Conservation (phyloP, 1,140 invertebrate species). For the Drosophila baimaii region DNA sequence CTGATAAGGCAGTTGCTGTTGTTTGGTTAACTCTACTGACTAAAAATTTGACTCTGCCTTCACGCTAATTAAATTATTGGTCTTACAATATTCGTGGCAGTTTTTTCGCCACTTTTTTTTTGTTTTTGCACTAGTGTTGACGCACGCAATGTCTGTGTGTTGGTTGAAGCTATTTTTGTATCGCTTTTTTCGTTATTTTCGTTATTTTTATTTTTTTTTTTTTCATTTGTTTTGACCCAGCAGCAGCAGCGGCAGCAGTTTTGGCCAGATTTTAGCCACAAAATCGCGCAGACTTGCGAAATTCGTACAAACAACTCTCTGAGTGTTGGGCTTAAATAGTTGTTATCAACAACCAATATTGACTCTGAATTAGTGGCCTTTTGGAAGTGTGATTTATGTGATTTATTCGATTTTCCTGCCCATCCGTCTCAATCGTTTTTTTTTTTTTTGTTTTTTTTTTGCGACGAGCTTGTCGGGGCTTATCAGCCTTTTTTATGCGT, state of each 20-base stretch:
- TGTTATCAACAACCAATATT: slow-evolving; percentile 29
- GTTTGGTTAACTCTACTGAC: background rate
- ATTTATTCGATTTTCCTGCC: background rate
- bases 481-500: slow-evolving; percentile 23
- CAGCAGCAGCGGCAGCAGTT: background rate
- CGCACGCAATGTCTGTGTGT: background rate
- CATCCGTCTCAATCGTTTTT: slow-evolving; percentile 33
- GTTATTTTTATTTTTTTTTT: slow-evolving; percentile 12
- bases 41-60: slow-evolving; percentile 3
- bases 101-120: slow-evolving; percentile 33
- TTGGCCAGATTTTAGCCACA: slow-evolving; percentile 12
- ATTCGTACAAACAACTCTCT: slow-evolving; percentile 3
- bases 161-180: slow-evolving; percentile 38
- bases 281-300: slow-evolving; percentile 9
- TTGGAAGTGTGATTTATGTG: slow-evolving; percentile 36
- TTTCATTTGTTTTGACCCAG: slow-evolving; percentile 30
- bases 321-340: slow-evolving; percentile 15
- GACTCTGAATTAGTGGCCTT: slow-evolving; percentile 17
- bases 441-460: too few relatives aligned
- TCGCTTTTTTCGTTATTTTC: slow-evolving; percentile 10
- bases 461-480: slow-evolving; percentile 1
- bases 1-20: slow-evolving; percentile 4
- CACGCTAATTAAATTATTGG: slow-evolving; percentile 45
- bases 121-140: slow-evolving; percentile 11
- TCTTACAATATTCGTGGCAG: slow-evolving; percentile 41